Base-by-base conservation (phyloP, 2,888 invertebrate species). In the Agriopis leucophaearia region DNA sequence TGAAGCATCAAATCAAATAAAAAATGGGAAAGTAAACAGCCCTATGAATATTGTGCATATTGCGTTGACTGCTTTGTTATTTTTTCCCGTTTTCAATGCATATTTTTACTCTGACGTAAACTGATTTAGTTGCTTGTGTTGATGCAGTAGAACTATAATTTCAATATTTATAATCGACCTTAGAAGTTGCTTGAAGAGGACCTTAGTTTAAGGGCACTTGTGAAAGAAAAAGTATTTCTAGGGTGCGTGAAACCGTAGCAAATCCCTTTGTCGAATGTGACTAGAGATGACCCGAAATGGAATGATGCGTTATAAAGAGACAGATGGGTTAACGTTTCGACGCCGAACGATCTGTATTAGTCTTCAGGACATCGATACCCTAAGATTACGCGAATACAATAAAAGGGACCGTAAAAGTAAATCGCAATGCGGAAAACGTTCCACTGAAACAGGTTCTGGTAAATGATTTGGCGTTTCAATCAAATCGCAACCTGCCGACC, bases 391-490 rank as follows among this genome's bases (percentile, higher is more conserved):
- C 69, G 69, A 74, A 78, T 74, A 79, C 75, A 76, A 77, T 76
- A 74, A 78, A 76, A 74, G 77, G 66, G 69, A 72, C 69, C 68
- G 71, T 77, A 73, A 77, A 75, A 74, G 75, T 74, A 81, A 78
- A 81, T 79, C 74, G 74, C 77, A 73, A 76, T 64, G 73, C 72
- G 75, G 74, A 76, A 78, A 77, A 79, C 78, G 74, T 69, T 72
- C 72, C 70, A 64, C 67, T 75, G 75, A 75, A 79, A 79, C 78
- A 73, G 76, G 75, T 71, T 72, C 74, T 74, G 60, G 74, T 76
- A 79, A 81, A 80, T 81, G 75, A 79, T 79, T 79, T 79, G 76
- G 70, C 77, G 75, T 78, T 80, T 80, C 78, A 81, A 81, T 82
- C 83, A 79, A 80, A 82, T 78, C 73, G 78, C 72, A 67, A 67